Percentiles rank a stretch among this genome's conserved stretches.
These are phyloP conservation scores for Lerema accius DNA, from an alignment of 1,140 invertebrate genomes.

Conservation along the genomic window DNA sequence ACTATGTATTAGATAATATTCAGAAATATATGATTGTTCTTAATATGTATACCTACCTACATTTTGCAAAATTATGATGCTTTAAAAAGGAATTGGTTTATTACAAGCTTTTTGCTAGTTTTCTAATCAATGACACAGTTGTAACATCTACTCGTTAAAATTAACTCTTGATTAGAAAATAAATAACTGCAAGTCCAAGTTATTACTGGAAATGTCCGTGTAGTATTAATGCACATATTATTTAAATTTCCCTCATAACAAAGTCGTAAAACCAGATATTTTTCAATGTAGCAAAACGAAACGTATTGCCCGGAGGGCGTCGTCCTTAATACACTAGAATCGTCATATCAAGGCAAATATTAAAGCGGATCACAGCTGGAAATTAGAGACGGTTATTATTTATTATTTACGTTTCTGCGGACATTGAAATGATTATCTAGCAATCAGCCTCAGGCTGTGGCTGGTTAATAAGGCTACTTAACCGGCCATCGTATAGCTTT, in stretches of 20 bases:
- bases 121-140: too few relatives aligned
- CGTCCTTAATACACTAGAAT: slow-evolving; percentile 20
- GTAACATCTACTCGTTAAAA: too few relatives aligned
- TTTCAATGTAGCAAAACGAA: slow-evolving; percentile 25
- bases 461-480: slow-evolving; percentile 29
- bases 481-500: slow-evolving; percentile 19
- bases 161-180: too few relatives aligned
- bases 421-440: slow-evolving; percentile 35
- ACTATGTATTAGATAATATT: too few relatives aligned
- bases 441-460: slow-evolving; percentile 19
- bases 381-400: slow-evolving; percentile 20
- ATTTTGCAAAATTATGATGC: too few relatives aligned
- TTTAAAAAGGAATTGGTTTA: too few relatives aligned
- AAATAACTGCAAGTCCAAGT: too few relatives aligned
- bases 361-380: slow-evolving; percentile 27
- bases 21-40: too few relatives aligned
- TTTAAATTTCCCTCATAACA: slow-evolving; percentile 11
- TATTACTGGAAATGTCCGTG: too few relatives aligned
- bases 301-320: slow-evolving; percentile 12
- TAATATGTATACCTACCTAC: too few relatives aligned
- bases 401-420: slow-evolving; percentile 33
- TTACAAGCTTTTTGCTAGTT: too few relatives aligned
- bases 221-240: too few relatives aligned
- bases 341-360: slow-evolving; percentile 25
- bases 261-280: slow-evolving; percentile 18